These are phyloP conservation scores for Anoplolepis gracilipes DNA, from an alignment of 1,140 invertebrate species.

Conservation along the genomic window DNA sequence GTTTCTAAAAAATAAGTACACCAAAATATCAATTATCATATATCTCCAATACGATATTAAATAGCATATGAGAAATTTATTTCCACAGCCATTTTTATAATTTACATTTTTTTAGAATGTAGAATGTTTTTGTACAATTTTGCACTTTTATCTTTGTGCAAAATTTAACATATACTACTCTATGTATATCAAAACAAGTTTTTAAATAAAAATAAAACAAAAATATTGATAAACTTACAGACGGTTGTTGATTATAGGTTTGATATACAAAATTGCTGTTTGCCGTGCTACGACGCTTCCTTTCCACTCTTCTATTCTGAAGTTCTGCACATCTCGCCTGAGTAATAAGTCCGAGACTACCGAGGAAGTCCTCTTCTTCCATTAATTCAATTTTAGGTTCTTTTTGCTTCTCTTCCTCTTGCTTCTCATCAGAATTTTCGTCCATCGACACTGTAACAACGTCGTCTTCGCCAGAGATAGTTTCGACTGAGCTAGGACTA, in stretches of 20 bases:
- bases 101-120: constrained; percentile 4
- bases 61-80: neutral
- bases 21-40: neutral
- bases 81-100: neutral
- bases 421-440: constrained; percentile 34
- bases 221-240: constrained; percentile 71
- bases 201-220: constrained; percentile 62
- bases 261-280: constrained; percentile 87
- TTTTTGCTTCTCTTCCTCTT: constrained; percentile 47
- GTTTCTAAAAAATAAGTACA: constrained; percentile 81
- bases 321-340: constrained; percentile 83
- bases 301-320: constrained; percentile 85
- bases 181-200: neutral
- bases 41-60: neutral
- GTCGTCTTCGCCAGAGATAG: constrained; percentile 78
- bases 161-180: neutral
- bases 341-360: constrained; percentile 83
- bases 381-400: constrained; percentile 55
- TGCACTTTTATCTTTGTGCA: neutral
- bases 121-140: neutral
- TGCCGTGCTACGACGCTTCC: constrained; percentile 86
- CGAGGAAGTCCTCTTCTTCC: constrained; percentile 79
- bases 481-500: constrained; percentile 73
- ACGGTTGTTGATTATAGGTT: constrained; percentile 78
- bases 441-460: constrained; percentile 77